phyloP scores from a whole-genome alignment of 37 sponge, comb jelly and placozoan species.

The Tethya wilhelma region DNA sequence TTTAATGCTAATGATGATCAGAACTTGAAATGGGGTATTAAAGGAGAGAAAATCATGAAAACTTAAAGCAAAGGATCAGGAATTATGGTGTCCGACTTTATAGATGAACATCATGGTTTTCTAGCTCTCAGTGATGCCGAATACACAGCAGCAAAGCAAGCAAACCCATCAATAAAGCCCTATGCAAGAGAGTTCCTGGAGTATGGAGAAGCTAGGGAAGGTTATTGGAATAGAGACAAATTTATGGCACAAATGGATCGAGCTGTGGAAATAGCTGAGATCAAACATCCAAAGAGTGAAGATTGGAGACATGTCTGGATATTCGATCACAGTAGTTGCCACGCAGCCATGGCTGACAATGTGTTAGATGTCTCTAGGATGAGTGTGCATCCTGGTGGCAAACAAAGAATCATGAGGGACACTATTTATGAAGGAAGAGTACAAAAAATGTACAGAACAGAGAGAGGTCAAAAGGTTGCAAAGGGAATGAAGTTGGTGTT shows the following conservation, averaged over 20 bases:
- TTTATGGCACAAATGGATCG: conserved; percentile 33
- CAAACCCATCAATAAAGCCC: no score
- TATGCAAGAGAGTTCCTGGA: conserved; percentile 39
- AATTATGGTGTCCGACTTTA: no score
- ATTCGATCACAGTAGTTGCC: conserved; percentile 43
- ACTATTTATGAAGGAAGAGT: background rate
- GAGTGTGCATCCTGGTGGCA: conserved; percentile 30
- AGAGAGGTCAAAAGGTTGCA: conserved; percentile 1
- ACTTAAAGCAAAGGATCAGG: no score
- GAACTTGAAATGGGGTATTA: no score
- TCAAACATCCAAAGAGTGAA: conserved; percentile 10
- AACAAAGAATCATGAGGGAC: conserved; percentile 16
- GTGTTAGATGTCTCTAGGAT: conserved; percentile 4
- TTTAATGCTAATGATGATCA: no score
- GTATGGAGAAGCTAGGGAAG: conserved; percentile 54
- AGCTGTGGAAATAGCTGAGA: conserved; percentile 15
- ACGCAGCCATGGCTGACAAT: conserved; percentile 17
- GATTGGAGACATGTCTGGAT: conserved; percentile 10
- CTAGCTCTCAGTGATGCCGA: no score
- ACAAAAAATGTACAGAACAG: background rate
- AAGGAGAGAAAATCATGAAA: no score
- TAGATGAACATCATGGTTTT: no score
- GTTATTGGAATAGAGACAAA: conserved; percentile 48
- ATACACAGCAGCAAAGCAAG: no score
- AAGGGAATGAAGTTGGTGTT: conserved; percentile 17